Percentiles rank a stretch among this genome's conserved stretches.
Conservation (phyloP, 2,113 vertebrate species). For the Apodemus sylvaticus region DNA sequence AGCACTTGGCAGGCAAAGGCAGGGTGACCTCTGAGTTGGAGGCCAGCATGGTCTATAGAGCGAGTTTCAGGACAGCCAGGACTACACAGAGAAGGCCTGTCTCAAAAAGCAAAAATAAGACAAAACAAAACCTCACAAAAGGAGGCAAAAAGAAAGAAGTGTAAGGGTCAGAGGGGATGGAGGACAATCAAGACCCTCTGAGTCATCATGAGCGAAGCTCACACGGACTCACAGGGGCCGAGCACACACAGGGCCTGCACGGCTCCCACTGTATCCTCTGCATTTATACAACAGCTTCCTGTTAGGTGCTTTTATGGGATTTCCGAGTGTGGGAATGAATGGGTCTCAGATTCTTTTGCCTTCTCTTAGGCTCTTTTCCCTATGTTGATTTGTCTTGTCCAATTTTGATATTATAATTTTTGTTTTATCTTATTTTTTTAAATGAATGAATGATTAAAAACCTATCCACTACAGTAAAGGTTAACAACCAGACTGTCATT, state of each 20-base stretch:
- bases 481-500: too few relatives aligned
- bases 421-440: background rate
- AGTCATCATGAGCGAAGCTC: background rate
- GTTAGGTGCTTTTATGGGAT: too few relatives aligned
- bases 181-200: background rate
- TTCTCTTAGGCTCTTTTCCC: too few relatives aligned
- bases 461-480: too few relatives aligned
- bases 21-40: background rate
- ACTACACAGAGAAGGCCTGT: background rate
- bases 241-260: background rate
- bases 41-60: background rate
- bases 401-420: background rate
- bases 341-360: too few relatives aligned
- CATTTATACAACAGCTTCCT: background rate
- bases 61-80: background rate
- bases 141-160: background rate
- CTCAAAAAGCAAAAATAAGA: background rate
- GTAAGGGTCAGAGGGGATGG: background rate
- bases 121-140: background rate
- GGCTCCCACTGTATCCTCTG: background rate
- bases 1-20: background rate
- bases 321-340: too few relatives aligned
- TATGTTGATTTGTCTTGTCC: background rate
- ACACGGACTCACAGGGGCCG: background rate
- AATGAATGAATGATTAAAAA: background rate